A percentile compares a stretch with the other conserved stretches of the same genome.
Conservation (phyloP, 2,797 vertebrate genomes). For the Siniperca scherzeri region DNA sequence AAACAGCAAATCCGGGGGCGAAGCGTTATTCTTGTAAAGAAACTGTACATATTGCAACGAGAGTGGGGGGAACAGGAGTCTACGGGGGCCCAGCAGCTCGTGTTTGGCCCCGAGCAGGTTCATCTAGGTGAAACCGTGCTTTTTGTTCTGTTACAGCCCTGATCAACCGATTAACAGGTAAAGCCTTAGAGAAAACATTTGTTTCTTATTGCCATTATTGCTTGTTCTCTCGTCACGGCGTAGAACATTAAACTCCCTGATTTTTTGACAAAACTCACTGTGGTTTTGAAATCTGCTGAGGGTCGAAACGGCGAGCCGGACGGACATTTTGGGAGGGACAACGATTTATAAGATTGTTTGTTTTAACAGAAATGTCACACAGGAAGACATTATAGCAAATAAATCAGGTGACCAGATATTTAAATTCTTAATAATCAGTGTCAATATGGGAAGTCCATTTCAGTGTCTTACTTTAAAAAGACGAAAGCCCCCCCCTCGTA, state of each 20-base stretch:
- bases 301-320: conserved; percentile 23
- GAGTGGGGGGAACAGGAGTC: not conserved
- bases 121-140: not conserved
- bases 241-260: conserved; percentile 61
- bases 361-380: conserved; percentile 17
- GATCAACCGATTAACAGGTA: not conserved
- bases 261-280: conserved; percentile 24
- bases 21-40: not conserved
- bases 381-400: conserved; percentile 19
- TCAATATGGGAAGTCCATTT: not conserved
- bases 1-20: not conserved
- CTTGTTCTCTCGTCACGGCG: conserved; percentile 33
- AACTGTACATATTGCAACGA: conserved; percentile 1
- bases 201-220: conserved; percentile 53
- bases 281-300: not conserved
- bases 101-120: not conserved
- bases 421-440: not conserved
- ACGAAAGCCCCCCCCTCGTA: not conserved
- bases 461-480: not conserved
- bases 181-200: not conserved
- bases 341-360: not conserved
- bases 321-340: not conserved
- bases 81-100: not conserved
- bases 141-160: not conserved
- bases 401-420: conserved; percentile 1